Evolutionary conservation across 2,888 invertebrate genomes (phyloP).

Genomic region (Cheilosia pagana): DNA sequence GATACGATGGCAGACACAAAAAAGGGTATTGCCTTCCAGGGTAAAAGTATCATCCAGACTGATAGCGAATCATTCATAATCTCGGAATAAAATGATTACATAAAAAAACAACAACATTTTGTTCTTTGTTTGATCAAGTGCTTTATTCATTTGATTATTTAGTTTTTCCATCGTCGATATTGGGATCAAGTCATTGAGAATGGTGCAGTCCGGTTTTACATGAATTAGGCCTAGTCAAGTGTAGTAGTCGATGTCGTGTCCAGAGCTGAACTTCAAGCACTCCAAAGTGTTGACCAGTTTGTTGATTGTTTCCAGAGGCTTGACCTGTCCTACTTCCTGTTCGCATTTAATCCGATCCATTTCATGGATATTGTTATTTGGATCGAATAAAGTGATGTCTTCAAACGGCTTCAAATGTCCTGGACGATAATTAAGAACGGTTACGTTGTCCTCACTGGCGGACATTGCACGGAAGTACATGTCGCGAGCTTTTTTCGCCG

Average conservation of each 20-base stretch:
- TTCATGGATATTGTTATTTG: slow-evolving; percentile 79
- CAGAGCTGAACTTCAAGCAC: slow-evolving; percentile 80
- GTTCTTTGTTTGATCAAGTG: slow-evolving; percentile 13
- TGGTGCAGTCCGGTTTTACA: background rate
- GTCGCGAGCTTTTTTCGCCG: slow-evolving; percentile 80
- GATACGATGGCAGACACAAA: background rate
- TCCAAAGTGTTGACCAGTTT: slow-evolving; percentile 81
- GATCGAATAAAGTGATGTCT: slow-evolving; percentile 76
- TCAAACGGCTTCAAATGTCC: slow-evolving; percentile 79
- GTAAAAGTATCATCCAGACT: background rate
- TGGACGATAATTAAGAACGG: slow-evolving; percentile 80
- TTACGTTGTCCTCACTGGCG: slow-evolving; percentile 77
- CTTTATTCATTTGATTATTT: slow-evolving; percentile 27
- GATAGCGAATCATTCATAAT: background rate
- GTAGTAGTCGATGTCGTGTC: slow-evolving; percentile 82
- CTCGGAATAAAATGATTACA: background rate
- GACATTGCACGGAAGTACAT: slow-evolving; percentile 82
- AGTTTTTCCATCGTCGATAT: slow-evolving; percentile 18
- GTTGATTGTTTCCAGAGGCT: slow-evolving; percentile 78
- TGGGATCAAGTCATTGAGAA: slow-evolving; percentile 5
- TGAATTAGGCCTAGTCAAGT: slow-evolving; percentile 69
- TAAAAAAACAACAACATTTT: background rate
- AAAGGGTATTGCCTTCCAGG: background rate
- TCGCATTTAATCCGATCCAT: slow-evolving; percentile 74
- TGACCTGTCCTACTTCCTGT: slow-evolving; percentile 74